Evolutionary conservation across 2,888 invertebrate genomes (phyloP).

Genomic region (Automeris io): DNA sequence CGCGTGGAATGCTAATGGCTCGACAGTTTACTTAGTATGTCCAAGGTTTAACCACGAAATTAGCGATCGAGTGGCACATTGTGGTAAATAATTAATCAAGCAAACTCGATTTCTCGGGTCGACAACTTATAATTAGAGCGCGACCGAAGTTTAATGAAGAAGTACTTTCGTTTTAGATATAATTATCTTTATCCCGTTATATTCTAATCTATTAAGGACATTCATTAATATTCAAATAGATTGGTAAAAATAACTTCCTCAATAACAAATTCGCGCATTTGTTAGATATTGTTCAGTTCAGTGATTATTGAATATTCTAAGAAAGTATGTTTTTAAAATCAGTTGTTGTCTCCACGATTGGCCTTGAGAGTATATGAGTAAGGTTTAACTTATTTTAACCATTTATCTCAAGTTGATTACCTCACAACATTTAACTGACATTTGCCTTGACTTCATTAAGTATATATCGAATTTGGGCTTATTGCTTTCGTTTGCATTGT

Average conservation of each 20-base stretch:
- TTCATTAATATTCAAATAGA: too few relatives aligned
- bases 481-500: constrained; percentile 38
- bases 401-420: constrained; percentile 41
- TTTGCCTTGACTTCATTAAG: constrained; percentile 40
- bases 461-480: constrained; percentile 23
- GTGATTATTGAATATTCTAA: too few relatives aligned
- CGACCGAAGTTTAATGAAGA: too few relatives aligned
- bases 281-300: too few relatives aligned
- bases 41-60: constrained; percentile 23
- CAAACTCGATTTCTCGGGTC: not conserved
- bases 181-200: too few relatives aligned
- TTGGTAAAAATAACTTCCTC: too few relatives aligned
- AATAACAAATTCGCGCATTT: too few relatives aligned
- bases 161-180: too few relatives aligned
- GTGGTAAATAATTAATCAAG: not conserved
- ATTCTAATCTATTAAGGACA: too few relatives aligned
- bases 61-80: constrained; percentile 2
- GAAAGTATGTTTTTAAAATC: not conserved
- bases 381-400: constrained; percentile 35
- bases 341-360: constrained; percentile 15
- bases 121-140: not conserved
- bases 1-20: constrained; percentile 25
- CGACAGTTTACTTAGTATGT: constrained; percentile 8
- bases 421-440: constrained; percentile 27
- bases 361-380: constrained; percentile 50